Evolutionary conservation across 2,888 invertebrate genomes (phyloP), one percentile per base, ranked within the genome.

Genomic region (Drosophila helvetica): DNA sequence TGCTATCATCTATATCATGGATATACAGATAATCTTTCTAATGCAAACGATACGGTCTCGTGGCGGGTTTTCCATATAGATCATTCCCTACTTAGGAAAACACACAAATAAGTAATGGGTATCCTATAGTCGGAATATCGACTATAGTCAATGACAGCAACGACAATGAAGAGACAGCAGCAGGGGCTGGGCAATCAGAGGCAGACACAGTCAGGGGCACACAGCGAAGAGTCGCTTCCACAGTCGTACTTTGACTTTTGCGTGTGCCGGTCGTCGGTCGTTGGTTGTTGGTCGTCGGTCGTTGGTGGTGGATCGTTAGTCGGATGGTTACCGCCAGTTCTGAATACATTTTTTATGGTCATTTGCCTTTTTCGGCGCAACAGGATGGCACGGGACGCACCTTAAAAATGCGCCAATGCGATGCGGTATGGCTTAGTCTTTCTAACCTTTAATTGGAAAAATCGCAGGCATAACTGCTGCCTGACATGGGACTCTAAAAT

Each of bases 201-300:
- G 17, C 19, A 19, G 51, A 55, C 47, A 56, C 74, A 67, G 56
- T 66, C 54, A 65, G 72, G 55, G 57, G 58, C 63, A 70, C 70
- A 51, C 75, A 74, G 55, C 56, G 70, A 67, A 53, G 65, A 78
- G 74, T n/a, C n/a, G n/a, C 73, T 51, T 59, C 52, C 53, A 30
- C 84, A 85, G 88, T 85, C 74, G 78, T 79, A 73, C 70, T 88
- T 78, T 85, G 86, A 76, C 86, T 88, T 79, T 81, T 67, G 86
- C 75, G 65, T 57, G 77, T 72, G 67, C 38, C 64, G 70, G 69
- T 69, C 56, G 70, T 60, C 47, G 74, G 45, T 63, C 59, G 67
- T 64, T 9, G 27, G 3, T 57, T 45, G 63, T 30, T 8, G 56
- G 22, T 33, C 8, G 30, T 57, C 48, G 25, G 54, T 38, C 30